Evolutionary conservation across 2,888 invertebrate genomes (phyloP).

Genomic region (Desoria tigrina): DNA sequence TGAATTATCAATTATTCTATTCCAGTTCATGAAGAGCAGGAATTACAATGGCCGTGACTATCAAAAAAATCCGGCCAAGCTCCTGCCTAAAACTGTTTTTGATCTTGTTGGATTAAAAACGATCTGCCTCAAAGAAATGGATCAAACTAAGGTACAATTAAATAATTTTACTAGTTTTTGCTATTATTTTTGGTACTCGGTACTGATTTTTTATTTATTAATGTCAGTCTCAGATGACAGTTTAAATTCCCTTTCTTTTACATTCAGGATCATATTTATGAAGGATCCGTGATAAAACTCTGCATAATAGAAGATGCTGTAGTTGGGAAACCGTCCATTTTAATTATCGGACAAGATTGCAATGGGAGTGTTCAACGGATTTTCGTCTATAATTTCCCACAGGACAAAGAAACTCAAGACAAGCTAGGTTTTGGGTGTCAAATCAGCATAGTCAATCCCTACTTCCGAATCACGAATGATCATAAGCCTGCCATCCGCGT

Average conservation of each 20-base stretch:
- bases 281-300: constrained; percentile 22
- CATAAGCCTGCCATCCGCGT: not conserved
- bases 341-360: constrained; percentile 21
- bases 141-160: not conserved
- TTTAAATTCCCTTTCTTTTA: no score
- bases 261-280: constrained; percentile 25
- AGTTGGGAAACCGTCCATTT: constrained; percentile 16
- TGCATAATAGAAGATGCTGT: constrained; percentile 30
- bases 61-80: not conserved
- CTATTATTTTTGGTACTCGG: not conserved
- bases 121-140: constrained; percentile 31
- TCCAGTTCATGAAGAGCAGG: no score
- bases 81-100: constrained; percentile 2
- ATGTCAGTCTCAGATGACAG: not conserved
- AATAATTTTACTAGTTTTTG: not conserved
- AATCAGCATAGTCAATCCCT: constrained; percentile 25
- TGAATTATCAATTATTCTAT: no score
- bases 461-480: constrained; percentile 5
- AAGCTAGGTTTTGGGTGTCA: constrained; percentile 22
- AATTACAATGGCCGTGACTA: no score
- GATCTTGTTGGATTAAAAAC: constrained; percentile 14
- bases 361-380: constrained; percentile 19
- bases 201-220: not conserved
- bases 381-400: constrained; percentile 24
- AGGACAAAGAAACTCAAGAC: constrained; percentile 16